These are phyloP conservation scores for Chitala chitala DNA, from an alignment of 2,113 vertebrate genomes.

Conservation along the genomic window DNA sequence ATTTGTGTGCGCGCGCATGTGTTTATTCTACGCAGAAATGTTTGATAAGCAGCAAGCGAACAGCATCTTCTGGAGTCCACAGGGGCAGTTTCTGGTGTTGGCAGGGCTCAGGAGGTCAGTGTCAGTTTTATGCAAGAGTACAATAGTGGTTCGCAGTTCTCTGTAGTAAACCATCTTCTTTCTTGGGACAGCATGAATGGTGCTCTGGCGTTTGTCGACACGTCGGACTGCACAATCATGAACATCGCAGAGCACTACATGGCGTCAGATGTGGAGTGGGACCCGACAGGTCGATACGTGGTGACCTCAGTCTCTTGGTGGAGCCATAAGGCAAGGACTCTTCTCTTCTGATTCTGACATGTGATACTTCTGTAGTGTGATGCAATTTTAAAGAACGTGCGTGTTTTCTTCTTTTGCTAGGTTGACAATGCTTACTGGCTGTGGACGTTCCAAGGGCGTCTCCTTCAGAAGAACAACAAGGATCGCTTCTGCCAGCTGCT, in stretches of 20 bases:
- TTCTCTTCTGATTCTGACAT: not conserved
- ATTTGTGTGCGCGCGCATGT: not conserved
- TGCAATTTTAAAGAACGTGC: not conserved
- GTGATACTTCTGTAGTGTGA: not conserved
- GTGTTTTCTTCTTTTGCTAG: constrained; percentile 47
- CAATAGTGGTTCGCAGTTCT: not conserved
- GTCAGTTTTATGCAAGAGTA: not conserved
- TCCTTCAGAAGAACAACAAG: constrained; percentile 95
- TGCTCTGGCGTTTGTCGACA: constrained; percentile 92
- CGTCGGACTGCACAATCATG: constrained; percentile 97
- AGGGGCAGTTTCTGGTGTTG: constrained; percentile 92
- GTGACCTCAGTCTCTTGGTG: constrained; percentile 98
- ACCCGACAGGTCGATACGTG: constrained; percentile 88
- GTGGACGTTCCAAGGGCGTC: constrained; percentile 97
- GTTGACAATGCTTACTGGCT: constrained; percentile 98
- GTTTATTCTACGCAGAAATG: constrained; percentile 65
- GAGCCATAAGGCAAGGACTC: constrained; percentile 83
- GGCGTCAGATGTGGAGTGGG: constrained; percentile 96
- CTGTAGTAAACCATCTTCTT: not conserved
- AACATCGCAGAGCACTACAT: constrained; percentile 97
- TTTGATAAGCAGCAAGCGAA: constrained; percentile 98
- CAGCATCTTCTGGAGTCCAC: constrained; percentile 99
- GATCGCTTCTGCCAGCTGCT: constrained; percentile 96
- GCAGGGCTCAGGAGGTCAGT: constrained; percentile 91
- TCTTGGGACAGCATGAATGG: constrained; percentile 82